Percentiles rank a stretch among this genome's conserved stretches.
These are phyloP conservation scores for Anoplophora glabripennis DNA, from an alignment of 1,140 invertebrate species.

Conservation along the genomic window DNA sequence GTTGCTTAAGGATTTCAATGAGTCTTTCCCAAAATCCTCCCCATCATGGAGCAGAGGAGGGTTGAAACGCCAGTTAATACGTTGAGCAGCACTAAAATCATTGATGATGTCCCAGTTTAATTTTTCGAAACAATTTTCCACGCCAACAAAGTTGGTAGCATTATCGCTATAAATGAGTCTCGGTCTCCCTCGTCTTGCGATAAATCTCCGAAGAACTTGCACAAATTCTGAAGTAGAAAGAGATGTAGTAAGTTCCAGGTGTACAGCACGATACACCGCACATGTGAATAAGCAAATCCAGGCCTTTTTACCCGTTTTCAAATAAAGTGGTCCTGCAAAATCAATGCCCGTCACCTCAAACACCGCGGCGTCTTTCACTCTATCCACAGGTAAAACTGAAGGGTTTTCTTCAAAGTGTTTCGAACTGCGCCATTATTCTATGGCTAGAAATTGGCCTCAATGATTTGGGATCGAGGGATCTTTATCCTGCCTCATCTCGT, in stretches of 20 bases:
- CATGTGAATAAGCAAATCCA: conserved; percentile 48
- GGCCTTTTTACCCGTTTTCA: conserved; percentile 36
- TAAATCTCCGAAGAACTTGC: conserved; percentile 40
- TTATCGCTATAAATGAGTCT: conserved; percentile 38
- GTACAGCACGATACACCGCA: conserved; percentile 42
- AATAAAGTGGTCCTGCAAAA: conserved; percentile 40
- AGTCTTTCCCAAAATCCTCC: too few relatives aligned
- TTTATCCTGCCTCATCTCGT: too few relatives aligned
- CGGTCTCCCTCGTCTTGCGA: conserved; percentile 35
- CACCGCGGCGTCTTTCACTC: conserved; percentile 23
- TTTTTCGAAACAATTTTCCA: too few relatives aligned
- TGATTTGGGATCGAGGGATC: too few relatives aligned
- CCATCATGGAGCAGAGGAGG: too few relatives aligned
- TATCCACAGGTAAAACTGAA: conserved; percentile 20
- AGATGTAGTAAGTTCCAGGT: conserved; percentile 42
- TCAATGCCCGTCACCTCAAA: conserved; percentile 45
- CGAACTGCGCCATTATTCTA: too few relatives aligned
- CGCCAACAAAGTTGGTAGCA: conserved; percentile 41
- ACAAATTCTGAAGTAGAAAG: conserved; percentile 42
- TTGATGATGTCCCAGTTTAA: too few relatives aligned
- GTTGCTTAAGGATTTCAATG: too few relatives aligned
- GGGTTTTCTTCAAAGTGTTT: conserved; percentile 24
- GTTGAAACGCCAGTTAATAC: too few relatives aligned
- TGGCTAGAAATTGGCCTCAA: too few relatives aligned
- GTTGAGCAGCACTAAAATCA: too few relatives aligned